Conservation (phyloP, 1,140 invertebrate species). For the Drosophila nigrodunni region DNA sequence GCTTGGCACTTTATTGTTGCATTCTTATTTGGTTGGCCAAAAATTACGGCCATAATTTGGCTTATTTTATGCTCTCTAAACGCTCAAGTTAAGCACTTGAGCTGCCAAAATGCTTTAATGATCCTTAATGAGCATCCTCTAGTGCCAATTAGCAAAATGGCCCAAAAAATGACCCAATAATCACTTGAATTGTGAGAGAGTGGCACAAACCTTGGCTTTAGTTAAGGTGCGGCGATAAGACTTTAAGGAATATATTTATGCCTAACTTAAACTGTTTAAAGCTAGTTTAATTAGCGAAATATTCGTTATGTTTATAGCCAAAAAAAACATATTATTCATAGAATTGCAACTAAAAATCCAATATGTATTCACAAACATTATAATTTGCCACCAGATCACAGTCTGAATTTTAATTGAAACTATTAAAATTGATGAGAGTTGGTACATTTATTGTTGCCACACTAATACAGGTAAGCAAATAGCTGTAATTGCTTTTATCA, state of each 20-base stretch:
- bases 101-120: slow-evolving; percentile 8
- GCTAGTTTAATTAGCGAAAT: no score
- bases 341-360: background rate
- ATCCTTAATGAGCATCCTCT: slow-evolving; percentile 25
- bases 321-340: no score
- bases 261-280: background rate
- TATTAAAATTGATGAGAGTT: slow-evolving; percentile 10
- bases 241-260: background rate
- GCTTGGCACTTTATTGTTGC: slow-evolving; percentile 21
- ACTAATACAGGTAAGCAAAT: slow-evolving; percentile 21
- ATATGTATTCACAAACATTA: background rate
- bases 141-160: slow-evolving; percentile 31
- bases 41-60: slow-evolving; percentile 47
- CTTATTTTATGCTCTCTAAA: slow-evolving; percentile 39
- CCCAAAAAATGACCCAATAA: background rate
- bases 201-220: background rate
- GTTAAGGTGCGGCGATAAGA: background rate
- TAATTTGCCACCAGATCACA: background rate
- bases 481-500: slow-evolving; percentile 33
- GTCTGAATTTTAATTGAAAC: slow-evolving; percentile 13
- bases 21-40: slow-evolving; percentile 23
- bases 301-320: no score
- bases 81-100: slow-evolving; percentile 34
- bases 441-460: slow-evolving; percentile 1
- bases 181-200: background rate